These are phyloP conservation scores for Plectrocnemia conspersa DNA, from an alignment of 1,140 invertebrate species.

Conservation along the genomic window DNA sequence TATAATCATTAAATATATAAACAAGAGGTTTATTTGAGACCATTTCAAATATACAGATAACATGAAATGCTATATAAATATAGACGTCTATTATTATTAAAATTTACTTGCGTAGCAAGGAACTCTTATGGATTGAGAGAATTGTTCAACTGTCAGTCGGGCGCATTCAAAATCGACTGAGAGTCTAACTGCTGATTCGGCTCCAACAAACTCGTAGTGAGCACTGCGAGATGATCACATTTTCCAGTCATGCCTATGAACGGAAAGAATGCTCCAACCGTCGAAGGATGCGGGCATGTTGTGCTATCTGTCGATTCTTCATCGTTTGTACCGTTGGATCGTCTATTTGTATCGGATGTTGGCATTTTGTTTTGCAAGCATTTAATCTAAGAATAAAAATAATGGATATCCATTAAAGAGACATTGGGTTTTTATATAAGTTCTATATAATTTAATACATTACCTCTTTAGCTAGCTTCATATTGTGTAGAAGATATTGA, in stretches of 20 bases:
- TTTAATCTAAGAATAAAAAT: slow-evolving; percentile 20
- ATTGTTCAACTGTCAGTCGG: slow-evolving; percentile 38
- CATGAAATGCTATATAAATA: too few relatives aligned
- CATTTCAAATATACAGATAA: too few relatives aligned
- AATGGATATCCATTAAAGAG: background rate
- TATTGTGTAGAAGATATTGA: slow-evolving; percentile 42
- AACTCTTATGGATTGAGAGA: background rate
- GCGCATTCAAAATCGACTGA: slow-evolving; percentile 47
- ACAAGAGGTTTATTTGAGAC: too few relatives aligned
- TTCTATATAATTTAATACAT: background rate
- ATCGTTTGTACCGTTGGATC: slow-evolving; percentile 25
- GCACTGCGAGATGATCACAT: slow-evolving; percentile 35
- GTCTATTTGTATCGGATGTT: slow-evolving; percentile 6
- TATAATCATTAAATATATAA: too few relatives aligned
- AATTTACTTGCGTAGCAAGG: too few relatives aligned
- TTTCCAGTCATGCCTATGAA: slow-evolving; percentile 37
- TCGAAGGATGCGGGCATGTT: slow-evolving; percentile 15
- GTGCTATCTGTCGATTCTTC: background rate
- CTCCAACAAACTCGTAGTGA: slow-evolving; percentile 43
- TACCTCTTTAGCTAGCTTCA: slow-evolving; percentile 38
- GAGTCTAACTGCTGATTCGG: slow-evolving; percentile 45
- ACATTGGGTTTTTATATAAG: background rate
- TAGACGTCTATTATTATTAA: too few relatives aligned
- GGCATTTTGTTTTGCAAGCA: slow-evolving; percentile 22
- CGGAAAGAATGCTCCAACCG: slow-evolving; percentile 45